Percentiles rank a stretch among this genome's conserved stretches.
phyloP scores from a whole-genome alignment of 1,140 invertebrate genomes.

The Cataglyphis hispanica region DNA sequence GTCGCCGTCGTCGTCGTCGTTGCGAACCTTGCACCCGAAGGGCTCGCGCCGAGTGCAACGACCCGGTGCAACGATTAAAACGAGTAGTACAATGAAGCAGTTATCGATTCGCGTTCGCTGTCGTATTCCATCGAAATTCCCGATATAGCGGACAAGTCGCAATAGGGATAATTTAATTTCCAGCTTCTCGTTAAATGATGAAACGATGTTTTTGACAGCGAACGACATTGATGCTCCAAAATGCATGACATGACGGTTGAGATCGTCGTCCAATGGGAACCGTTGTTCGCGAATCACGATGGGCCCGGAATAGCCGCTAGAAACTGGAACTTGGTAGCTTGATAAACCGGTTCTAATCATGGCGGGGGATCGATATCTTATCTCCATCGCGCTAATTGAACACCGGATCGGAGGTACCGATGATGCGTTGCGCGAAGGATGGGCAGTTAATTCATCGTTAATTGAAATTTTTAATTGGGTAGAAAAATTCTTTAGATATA shows the following conservation, averaged over 20 bases:
- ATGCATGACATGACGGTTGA: not conserved
- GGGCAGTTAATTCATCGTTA: slow-evolving; percentile 9
- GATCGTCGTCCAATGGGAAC: slow-evolving; percentile 19
- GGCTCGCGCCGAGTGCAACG: slow-evolving; percentile 18
- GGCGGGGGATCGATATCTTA: slow-evolving; percentile 50
- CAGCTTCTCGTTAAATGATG: not conserved
- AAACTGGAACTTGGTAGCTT: slow-evolving; percentile 51
- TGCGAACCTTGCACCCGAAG: slow-evolving; percentile 34
- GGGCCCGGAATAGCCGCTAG: slow-evolving; percentile 24
- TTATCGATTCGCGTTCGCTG: not conserved
- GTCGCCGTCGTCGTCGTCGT: not conserved
- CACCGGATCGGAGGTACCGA: not conserved
- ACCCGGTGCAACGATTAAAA: slow-evolving; percentile 34
- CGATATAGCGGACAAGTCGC: not conserved
- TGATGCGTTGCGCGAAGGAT: not conserved
- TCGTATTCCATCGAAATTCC: not conserved
- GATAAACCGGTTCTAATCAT: slow-evolving; percentile 60
- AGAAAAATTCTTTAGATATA: not conserved
- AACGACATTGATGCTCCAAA: not conserved
- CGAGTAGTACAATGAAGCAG: slow-evolving; percentile 1
- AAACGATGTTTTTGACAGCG: not conserved
- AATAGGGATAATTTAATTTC: not conserved
- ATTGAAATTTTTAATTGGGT: slow-evolving; percentile 23
- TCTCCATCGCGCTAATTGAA: slow-evolving; percentile 49
- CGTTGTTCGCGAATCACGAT: not conserved